Conservation (phyloP, 2,888 invertebrate genomes). For the Coleophora deauratella region DNA sequence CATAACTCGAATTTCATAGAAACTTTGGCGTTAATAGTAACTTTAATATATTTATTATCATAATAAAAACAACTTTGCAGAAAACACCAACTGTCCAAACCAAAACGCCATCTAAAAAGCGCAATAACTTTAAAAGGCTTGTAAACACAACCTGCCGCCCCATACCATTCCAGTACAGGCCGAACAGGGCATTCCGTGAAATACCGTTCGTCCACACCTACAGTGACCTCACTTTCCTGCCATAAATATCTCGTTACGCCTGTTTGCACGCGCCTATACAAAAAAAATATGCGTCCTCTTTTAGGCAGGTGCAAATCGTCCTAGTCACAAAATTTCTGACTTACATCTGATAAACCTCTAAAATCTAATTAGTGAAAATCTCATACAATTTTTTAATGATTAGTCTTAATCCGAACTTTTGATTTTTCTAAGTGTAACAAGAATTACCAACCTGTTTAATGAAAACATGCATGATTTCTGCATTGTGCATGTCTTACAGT, state of each 20-base stretch:
- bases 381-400: too few relatives aligned
- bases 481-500: too few relatives aligned
- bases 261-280: slow-evolving; percentile 33
- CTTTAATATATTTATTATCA: background rate
- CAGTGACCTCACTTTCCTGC: slow-evolving; percentile 36
- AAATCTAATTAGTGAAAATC: too few relatives aligned
- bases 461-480: too few relatives aligned
- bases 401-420: too few relatives aligned
- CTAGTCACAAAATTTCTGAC: too few relatives aligned
- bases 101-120: background rate
- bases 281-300: slow-evolving; percentile 33
- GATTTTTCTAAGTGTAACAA: too few relatives aligned
- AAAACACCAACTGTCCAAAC: background rate
- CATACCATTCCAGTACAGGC: slow-evolving; percentile 32
- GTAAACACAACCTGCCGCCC: slow-evolving; percentile 19
- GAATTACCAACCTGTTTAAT: too few relatives aligned
- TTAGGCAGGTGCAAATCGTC: too few relatives aligned
- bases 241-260: slow-evolving; percentile 59
- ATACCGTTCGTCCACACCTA: slow-evolving; percentile 35
- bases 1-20: too few relatives aligned
- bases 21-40: background rate
- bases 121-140: background rate
- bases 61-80: background rate
- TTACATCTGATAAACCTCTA: too few relatives aligned
- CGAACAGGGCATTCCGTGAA: slow-evolving; percentile 27